phyloP scores from a whole-genome alignment of 2,888 invertebrate genomes.

The Mylabris sibirica region DNA sequence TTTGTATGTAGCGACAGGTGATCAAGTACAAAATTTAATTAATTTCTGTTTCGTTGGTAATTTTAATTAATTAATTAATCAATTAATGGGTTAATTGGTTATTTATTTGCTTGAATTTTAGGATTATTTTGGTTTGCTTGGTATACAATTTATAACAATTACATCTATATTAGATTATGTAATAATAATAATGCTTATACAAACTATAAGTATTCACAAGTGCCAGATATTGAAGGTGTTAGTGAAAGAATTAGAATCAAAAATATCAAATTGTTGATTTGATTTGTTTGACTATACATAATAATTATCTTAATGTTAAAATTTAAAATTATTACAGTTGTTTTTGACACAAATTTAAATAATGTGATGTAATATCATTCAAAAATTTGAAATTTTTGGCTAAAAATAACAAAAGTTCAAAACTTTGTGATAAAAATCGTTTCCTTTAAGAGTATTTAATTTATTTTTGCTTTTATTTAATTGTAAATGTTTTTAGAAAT shows the following conservation, averaged over 20 bases:
- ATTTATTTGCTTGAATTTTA: conserved; percentile 12
- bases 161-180: neutral
- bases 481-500: no score
- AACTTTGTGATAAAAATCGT: no score
- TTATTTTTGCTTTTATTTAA: no score
- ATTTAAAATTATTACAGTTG: neutral
- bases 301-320: neutral
- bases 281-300: neutral
- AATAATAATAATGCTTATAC: neutral
- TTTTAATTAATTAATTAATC: neutral
- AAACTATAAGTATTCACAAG: conserved; percentile 2
- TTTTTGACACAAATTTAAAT: neutral
- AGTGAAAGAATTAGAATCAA: neutral
- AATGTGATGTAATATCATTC: no score
- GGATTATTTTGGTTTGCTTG: conserved; percentile 27
- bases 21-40: conserved; percentile 24
- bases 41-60: conserved; percentile 27
- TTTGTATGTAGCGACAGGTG: conserved; percentile 20
- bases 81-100: no score
- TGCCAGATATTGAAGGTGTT: neutral
- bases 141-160: conserved; percentile 24
- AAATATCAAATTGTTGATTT: neutral
- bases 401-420: no score
- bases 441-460: no score
- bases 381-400: no score